A percentile compares a stretch with the other conserved stretches of the same genome.
Conservation (phyloP, 2,797 vertebrate genomes). For the Sebastes diaconus region DNA sequence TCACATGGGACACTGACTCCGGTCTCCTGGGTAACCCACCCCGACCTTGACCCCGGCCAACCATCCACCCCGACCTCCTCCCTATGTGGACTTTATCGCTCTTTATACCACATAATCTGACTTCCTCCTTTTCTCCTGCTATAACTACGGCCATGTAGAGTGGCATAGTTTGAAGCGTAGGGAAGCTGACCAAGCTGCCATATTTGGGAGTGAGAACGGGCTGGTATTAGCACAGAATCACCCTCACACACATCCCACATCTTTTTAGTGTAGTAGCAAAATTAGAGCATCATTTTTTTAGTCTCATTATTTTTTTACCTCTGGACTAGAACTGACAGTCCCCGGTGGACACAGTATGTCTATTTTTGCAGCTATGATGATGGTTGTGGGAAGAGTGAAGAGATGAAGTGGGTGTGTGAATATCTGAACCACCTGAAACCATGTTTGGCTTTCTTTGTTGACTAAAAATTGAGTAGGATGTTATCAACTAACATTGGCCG, state of each 20-base stretch:
- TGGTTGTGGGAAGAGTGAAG: neutral
- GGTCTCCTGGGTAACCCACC: neutral
- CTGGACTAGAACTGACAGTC: constrained; percentile 39
- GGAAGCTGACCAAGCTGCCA: neutral
- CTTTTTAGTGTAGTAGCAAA: constrained; percentile 41
- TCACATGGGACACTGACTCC: neutral
- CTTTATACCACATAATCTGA: neutral
- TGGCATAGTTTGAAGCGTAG: rapidly evolving
- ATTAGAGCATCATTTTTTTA: constrained; percentile 21
- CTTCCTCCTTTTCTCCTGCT: neutral
- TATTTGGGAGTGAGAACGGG: neutral
- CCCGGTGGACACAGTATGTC: constrained; percentile 5
- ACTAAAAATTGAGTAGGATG: neutral
- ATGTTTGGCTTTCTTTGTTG: neutral
- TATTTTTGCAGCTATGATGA: constrained; percentile 25
- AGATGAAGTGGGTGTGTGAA: neutral
- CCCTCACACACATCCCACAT: constrained; percentile 23
- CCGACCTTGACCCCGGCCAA: too few relatives aligned
- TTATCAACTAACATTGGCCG: neutral
- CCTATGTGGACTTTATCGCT: neutral
- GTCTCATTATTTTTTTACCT: constrained; percentile 62
- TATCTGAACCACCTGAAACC: neutral
- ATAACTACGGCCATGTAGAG: neutral
- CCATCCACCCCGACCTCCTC: neutral
- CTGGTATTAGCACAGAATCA: constrained; percentile 7